Evolutionary conservation across 2,888 invertebrate species (phyloP), one percentile per base, ranked within the genome.

Genomic region (Diarsia dahlii): DNA sequence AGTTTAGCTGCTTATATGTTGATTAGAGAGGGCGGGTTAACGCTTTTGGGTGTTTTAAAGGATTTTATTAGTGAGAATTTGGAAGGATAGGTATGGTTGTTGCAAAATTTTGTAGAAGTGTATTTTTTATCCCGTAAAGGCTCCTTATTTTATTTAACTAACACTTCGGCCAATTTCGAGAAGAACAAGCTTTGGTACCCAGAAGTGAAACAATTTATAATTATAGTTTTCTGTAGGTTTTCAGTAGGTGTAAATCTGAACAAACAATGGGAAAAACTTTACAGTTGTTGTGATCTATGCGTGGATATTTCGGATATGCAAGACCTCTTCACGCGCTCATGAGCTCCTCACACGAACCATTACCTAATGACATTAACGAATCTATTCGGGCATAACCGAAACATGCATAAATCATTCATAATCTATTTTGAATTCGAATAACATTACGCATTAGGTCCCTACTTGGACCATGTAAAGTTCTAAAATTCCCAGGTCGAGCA

Each of bases 1-100:
- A 76, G 65, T 80, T 84, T 70, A 88, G 75, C 87, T 63, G 68
- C 75, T 84, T 73, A 76, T 71, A 76, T 46, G 73, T 77, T 81
- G 74, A 78, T 81, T 80, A 70, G 28, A 54, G 13, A 50, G 63
- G 18, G 9, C 20, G 52, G 23, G 54, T 15, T 52, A 52, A 23
- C 10, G 23, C 20, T 54, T 45, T 15, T 28, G n/a, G n/a, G 5
- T 45, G n/a, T n/a, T 63, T 46, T 15, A n/a, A 60, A 62, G 62
- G 20, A 15, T 62, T 60, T 62, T 28, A 28, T 23, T n/a, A 12
- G 34, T 70, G 15, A 15, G n/a, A 9, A 63, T 63, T 63, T 3
- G 15, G 0, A 45, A 39, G 20, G 63, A n/a, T n/a, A n/a, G n/a
- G 45, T 45, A 45, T 58, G 58, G 15, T 39, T 63, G 12, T 39